phyloP scores from a whole-genome alignment of 2,113 vertebrate species.

The Malurus melanocephalus region DNA sequence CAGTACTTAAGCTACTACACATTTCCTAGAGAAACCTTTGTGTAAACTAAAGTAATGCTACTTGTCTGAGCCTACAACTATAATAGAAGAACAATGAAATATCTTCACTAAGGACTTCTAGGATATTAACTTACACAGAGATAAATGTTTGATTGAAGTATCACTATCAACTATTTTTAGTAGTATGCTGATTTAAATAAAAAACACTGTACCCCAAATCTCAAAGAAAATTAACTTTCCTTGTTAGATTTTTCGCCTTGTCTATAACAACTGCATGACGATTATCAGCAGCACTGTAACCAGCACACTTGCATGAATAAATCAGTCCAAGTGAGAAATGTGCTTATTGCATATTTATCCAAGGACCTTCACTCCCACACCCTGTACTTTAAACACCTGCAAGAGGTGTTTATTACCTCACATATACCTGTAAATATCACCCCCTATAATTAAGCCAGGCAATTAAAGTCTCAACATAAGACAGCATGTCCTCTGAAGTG shows the following conservation, averaged over 20 bases:
- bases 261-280: background rate
- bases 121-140: background rate
- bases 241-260: background rate
- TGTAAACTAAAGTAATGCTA: background rate
- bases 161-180: background rate
- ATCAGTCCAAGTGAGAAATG: background rate
- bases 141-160: background rate
- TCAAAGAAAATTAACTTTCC: background rate
- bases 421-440: background rate
- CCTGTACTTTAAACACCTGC: slow-evolving; percentile 3
- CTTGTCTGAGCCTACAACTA: background rate
- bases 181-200: background rate
- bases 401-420: slow-evolving; percentile 16
- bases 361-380: background rate
- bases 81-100: background rate
- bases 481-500: background rate
- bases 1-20: background rate
- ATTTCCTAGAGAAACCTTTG: background rate
- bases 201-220: background rate
- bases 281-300: background rate
- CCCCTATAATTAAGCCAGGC: background rate
- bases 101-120: background rate
- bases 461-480: background rate
- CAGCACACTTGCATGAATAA: background rate
- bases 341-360: background rate